Percentiles rank a stretch among this genome's conserved stretches.
phyloP scores from a whole-genome alignment of 2,888 invertebrate genomes.

The Stenodema calcarata region DNA sequence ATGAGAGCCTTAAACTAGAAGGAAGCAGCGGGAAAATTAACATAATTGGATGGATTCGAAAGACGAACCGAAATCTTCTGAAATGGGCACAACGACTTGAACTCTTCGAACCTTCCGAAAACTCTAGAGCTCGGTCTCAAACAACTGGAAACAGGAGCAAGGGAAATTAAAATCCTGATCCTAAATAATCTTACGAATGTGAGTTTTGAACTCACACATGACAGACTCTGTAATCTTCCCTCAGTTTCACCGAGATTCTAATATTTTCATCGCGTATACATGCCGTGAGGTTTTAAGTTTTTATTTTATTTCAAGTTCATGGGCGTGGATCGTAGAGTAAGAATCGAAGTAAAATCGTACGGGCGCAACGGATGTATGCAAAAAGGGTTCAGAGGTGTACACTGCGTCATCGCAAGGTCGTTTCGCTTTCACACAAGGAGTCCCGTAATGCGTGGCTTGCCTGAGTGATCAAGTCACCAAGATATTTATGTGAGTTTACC shows the following conservation, averaged over 20 bases:
- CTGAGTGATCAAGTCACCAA: not conserved
- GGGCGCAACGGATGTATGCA: not conserved
- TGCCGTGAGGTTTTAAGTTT: too few relatives aligned
- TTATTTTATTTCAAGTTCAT: too few relatives aligned
- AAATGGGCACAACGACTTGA: not conserved
- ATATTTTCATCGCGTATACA: too few relatives aligned
- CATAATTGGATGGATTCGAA: not conserved
- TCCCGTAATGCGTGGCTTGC: not conserved
- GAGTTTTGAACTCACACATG: too few relatives aligned
- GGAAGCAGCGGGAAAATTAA: not conserved
- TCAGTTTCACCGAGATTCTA: too few relatives aligned
- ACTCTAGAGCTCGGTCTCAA: not conserved
- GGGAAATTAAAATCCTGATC: too few relatives aligned
- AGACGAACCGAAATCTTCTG: not conserved
- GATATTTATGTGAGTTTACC: not conserved
- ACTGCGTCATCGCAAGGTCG: not conserved
- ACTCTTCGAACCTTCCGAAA: not conserved
- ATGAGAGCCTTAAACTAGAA: not conserved
- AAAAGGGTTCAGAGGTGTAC: not conserved
- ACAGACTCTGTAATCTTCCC: too few relatives aligned
- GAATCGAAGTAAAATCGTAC: not conserved
- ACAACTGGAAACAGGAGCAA: too few relatives aligned
- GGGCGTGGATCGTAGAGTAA: too few relatives aligned
- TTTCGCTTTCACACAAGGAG: not conserved
- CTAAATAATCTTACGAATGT: too few relatives aligned